Percentiles rank a stretch among this genome's conserved stretches.
Evolutionary conservation across 2,113 vertebrate species (phyloP).

Genomic region (Nicator chloris): DNA sequence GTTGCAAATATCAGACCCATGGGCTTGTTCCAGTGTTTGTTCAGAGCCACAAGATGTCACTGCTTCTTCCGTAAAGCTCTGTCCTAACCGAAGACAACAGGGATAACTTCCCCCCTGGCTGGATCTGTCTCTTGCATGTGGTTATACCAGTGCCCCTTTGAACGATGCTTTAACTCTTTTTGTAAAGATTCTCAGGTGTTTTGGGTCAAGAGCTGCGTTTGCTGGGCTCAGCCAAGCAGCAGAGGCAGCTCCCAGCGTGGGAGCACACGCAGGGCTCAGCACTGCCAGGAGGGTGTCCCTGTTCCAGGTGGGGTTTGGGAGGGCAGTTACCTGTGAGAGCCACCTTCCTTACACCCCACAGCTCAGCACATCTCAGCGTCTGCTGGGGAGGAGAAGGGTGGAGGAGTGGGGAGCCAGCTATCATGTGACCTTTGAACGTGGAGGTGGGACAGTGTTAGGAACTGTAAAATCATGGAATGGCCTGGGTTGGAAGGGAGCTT

Average conservation of each 20-base stretch:
- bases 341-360: not conserved
- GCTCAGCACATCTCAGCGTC: not conserved
- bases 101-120: not conserved
- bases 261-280: not conserved
- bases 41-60: not conserved
- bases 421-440: not conserved
- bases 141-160: not conserved
- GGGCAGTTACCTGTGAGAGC: not conserved
- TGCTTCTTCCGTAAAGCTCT: not conserved
- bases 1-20: not conserved
- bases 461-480: not conserved
- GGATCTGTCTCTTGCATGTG: not conserved
- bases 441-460: not conserved
- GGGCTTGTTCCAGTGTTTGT: not conserved
- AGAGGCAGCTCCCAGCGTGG: not conserved
- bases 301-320: not conserved
- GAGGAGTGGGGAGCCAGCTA: not conserved
- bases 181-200: not conserved
- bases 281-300: not conserved
- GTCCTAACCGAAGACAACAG: not conserved
- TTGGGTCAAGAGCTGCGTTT: not conserved
- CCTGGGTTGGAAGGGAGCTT: not conserved
- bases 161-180: fast-evolving
- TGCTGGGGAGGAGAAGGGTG: not conserved
- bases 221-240: not conserved